Evolutionary conservation across 2,113 vertebrate species (phyloP), one percentile per base, ranked within the genome.

Genomic region (Jacana jacana): DNA sequence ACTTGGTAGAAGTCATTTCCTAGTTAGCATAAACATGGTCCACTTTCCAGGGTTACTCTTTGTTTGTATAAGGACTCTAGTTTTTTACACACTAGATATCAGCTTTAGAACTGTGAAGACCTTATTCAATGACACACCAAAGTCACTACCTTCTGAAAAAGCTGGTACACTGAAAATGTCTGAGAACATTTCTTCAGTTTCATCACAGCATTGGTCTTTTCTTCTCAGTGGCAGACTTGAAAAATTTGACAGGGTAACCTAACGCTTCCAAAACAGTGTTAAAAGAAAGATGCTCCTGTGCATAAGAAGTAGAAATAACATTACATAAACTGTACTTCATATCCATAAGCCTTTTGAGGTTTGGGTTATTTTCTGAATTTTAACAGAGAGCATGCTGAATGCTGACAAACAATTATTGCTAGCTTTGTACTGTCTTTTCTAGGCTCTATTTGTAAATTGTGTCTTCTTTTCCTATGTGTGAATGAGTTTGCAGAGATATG

Each of bases 161-260:
- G 40, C 70, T 87, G 81, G 88, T 87, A 25, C 37, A 64, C 69
- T 72, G 76, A 76, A 88, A 91, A 88, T 10, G 44, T 65, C 96
- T 93, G 71, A 73, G 94, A 91, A 91, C 68, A 75, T 89, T 93
- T 94, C 79, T 80, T 86, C 73, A 23, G 86, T 92, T 92, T 91
- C 86, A 77, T 95, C 92, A 82, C 93, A 88, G 69, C 84, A 91
- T 72, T 89, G 86, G 92, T 95, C 92, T 96, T 92, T 86, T 88
- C 88, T 96, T 84, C 92, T 89, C 80, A 79, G 88, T 81, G 81
- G 93, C 77, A 94, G 78, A 84, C 94, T 94, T 79, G 85, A 95
- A 95, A 93, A 91, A 81, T 84, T 86, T 97, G 91, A 86, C 95
- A 95, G 91, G 66, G 35, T 77, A 96, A 88, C 89, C 91, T 93